Conservation (phyloP, 2,888 invertebrate species). For the Drosophila anceps region DNA sequence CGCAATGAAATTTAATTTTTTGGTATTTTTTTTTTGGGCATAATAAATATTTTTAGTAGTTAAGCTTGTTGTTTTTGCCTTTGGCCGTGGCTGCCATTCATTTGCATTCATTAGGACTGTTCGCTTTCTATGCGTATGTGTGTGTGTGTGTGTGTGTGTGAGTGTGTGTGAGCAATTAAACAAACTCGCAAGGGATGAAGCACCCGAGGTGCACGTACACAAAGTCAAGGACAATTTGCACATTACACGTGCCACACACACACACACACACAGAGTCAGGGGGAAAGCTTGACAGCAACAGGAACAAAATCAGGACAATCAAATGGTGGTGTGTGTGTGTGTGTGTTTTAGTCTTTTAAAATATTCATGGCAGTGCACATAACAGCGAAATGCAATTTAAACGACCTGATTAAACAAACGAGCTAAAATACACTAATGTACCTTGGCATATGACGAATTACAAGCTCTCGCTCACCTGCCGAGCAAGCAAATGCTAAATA, state of each 20-base stretch:
- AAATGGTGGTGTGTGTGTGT: constrained; percentile 37
- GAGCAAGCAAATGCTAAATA: neutral
- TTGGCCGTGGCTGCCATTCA: constrained; percentile 63
- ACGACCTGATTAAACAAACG: constrained; percentile 50
- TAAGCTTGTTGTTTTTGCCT: constrained; percentile 46
- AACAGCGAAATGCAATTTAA: constrained; percentile 59
- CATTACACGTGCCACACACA: constrained; percentile 60
- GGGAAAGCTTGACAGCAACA: constrained; percentile 25
- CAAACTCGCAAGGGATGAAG: constrained; percentile 47
- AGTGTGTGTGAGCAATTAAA: constrained; percentile 63
- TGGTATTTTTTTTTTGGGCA: constrained; percentile 38
- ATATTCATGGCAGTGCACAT: constrained; percentile 63
- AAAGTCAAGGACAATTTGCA: constrained; percentile 77
- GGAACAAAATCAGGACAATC: constrained; percentile 66
- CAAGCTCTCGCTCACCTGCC: neutral
- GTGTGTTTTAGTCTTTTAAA: constrained; percentile 44
- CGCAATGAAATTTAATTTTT: constrained; percentile 61
- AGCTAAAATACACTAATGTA: constrained; percentile 12
- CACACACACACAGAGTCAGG: neutral
- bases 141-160: constrained; percentile 8
- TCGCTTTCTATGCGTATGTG: constrained; percentile 12
- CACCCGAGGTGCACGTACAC: constrained; percentile 38
- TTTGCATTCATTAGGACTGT: constrained; percentile 75
- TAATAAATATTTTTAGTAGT: constrained; percentile 73
- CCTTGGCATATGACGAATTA: neutral